Evolutionary conservation across 2,888 invertebrate species (phyloP).

Genomic region (Agrilus mali): DNA sequence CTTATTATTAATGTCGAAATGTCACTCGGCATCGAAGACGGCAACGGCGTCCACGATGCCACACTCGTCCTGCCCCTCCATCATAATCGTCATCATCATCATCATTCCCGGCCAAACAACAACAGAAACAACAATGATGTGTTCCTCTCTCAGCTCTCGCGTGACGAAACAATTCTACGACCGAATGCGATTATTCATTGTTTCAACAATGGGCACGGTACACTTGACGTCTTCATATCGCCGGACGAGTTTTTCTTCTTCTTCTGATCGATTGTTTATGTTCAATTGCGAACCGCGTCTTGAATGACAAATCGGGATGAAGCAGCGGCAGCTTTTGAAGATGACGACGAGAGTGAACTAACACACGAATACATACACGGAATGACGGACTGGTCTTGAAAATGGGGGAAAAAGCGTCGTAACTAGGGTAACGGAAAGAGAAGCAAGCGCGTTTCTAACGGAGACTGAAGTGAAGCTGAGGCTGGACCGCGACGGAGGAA

Average conservation of each 20-base stretch:
- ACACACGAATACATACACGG: constrained; percentile 18
- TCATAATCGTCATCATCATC: too few species aligned
- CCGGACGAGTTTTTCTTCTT: constrained; percentile 26
- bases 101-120: too few species aligned
- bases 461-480: constrained; percentile 30
- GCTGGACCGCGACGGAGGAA: constrained; percentile 32
- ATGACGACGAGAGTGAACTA: constrained; percentile 12
- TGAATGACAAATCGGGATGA: constrained; percentile 25
- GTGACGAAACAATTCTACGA: constrained; percentile 19
- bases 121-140: too few species aligned
- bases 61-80: too few species aligned
- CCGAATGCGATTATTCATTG: constrained; percentile 9
- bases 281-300: constrained; percentile 16
- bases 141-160: constrained; percentile 19
- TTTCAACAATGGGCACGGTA: constrained; percentile 10
- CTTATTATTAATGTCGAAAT: constrained; percentile 24
- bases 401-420: constrained; percentile 10
- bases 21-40: constrained; percentile 17
- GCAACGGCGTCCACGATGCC: too few species aligned
- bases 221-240: constrained; percentile 27
- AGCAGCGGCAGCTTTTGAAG: background rate
- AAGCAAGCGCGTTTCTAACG: constrained; percentile 28
- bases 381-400: constrained; percentile 12
- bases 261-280: constrained; percentile 14
- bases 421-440: constrained; percentile 15